Base-by-base conservation (phyloP, 2,888 invertebrate genomes). In the Gasteruption jaculator region DNA sequence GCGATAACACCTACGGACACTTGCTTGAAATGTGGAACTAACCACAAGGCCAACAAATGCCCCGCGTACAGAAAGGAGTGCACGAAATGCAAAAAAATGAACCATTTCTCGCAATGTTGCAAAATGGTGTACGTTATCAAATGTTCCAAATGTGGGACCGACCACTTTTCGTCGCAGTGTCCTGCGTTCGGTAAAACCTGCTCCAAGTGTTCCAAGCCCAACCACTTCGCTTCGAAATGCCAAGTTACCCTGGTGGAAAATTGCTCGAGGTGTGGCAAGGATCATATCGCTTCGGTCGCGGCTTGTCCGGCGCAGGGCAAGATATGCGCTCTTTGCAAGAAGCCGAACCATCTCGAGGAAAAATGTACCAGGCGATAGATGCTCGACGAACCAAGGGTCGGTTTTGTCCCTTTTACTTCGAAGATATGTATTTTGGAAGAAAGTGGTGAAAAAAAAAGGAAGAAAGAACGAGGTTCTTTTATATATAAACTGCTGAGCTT, bases 51-150 rank as follows among this genome's bases (percentile, higher is more conserved):
- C 1, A 7, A 42, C 2, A 15, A n/a, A 6, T 50, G 48, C 11
- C 38, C 41, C 10, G 35, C 48, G 16, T 11, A 24, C 2, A 46
- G 46, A 7, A 37, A 46, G 11, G 24, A 21, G 12, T 51, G 51
- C 21, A 3, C 3, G 5, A 46, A 36, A 4, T 51, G 52, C 10
- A 46, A 44, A 2, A 20, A 44, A 2, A n/a, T 12, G 3, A 27
- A 49, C 18, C 51, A 51, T 32, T 45, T 22, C 4, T 5, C 6
- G 3, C 18, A 7, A 10, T 38, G 20, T 4, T 51, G 44, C n/a
- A 45, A 49, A 22, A 3, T 1, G 3, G 11, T 5, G n/a, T 42
- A 38, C 3, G 4, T 33, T 2, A 1, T 4, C 1, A 8, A 33
- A 2, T 8, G 24, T 24, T 24, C 7, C 10, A 37, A 37, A 11